Evolutionary conservation across 2,888 invertebrate genomes (phyloP).

Genomic region (Carcina quercana): DNA sequence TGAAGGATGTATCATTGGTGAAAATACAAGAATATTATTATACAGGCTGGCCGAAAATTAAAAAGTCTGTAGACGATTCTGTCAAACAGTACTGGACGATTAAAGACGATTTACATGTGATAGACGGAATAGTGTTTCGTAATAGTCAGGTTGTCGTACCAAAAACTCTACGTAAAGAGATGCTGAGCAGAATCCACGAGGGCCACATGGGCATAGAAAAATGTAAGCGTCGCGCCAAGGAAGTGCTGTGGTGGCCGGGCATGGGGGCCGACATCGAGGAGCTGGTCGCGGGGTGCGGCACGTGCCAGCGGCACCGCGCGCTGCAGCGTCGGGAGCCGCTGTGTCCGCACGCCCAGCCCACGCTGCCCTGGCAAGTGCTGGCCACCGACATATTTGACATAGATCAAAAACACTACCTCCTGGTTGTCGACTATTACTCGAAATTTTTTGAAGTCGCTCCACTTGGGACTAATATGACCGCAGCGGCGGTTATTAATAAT

Average conservation of each 20-base stretch:
- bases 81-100: constrained; percentile 3
- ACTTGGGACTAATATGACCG: constrained; percentile 2
- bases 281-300: constrained; percentile 9
- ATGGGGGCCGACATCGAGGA: constrained; percentile 14
- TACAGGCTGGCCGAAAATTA: constrained; percentile 5
- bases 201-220: constrained; percentile 13
- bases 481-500: constrained; percentile 1
- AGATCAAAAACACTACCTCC: neutral
- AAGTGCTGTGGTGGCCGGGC: constrained; percentile 17
- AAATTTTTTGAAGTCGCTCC: constrained; percentile 6
- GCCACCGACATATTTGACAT: constrained; percentile 5
- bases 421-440: constrained; percentile 5
- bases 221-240: constrained; percentile 14
- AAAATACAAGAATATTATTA: neutral
- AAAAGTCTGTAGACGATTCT: constrained; percentile 1
- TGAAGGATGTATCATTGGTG: neutral
- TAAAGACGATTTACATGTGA: constrained; percentile 1
- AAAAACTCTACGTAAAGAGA: constrained; percentile 1
- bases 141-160: constrained; percentile 2
- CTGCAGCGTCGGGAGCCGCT: constrained; percentile 14
- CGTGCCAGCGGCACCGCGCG: constrained; percentile 14
- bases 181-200: constrained; percentile 9
- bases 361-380: constrained; percentile 3
- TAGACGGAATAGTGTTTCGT: constrained; percentile 3
- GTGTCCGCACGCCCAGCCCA: constrained; percentile 11